Percentiles rank a stretch among this genome's conserved stretches.
These are phyloP conservation scores for Scrobipalpa atriplicella DNA, from an alignment of 2,888 invertebrate species.

Conservation along the genomic window DNA sequence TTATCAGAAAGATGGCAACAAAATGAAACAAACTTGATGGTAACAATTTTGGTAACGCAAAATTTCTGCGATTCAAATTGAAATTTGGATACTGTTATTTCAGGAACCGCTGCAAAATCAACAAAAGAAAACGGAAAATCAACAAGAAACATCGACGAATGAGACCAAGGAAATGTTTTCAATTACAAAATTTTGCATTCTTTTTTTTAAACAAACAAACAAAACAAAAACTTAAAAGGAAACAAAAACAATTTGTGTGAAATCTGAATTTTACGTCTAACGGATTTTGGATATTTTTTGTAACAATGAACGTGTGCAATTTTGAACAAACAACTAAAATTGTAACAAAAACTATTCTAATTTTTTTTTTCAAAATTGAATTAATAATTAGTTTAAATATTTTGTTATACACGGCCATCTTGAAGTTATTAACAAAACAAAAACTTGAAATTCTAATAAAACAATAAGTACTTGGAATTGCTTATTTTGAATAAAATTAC, in stretches of 20 bases:
- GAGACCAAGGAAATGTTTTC: conserved; percentile 20
- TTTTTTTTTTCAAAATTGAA: too few species aligned
- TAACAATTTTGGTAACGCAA: conserved; percentile 35
- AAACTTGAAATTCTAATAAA: conserved; percentile 29
- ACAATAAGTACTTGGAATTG: too few species aligned
- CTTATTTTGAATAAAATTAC: not conserved
- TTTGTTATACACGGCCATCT: not conserved
- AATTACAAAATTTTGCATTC: not conserved
- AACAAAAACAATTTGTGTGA: not conserved
- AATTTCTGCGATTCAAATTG: conserved; percentile 10
- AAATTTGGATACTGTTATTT: conserved; percentile 1
- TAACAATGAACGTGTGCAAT: not conserved
- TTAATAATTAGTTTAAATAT: not conserved
- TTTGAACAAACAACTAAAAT: not conserved
- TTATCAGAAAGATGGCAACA: conserved; percentile 37
- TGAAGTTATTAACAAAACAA: conserved; percentile 29
- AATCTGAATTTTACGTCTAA: not conserved
- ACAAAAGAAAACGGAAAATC: conserved; percentile 36
- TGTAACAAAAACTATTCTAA: not conserved
- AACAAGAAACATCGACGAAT: conserved; percentile 31
- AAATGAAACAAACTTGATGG: conserved; percentile 41
- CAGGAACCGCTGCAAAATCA: not conserved
- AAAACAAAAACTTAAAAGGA: conserved; percentile 28
- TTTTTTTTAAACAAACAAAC: conserved; percentile 18
- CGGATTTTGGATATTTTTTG: not conserved